These are phyloP conservation scores for Apodemus speciosus DNA, from an alignment of 2,113 vertebrate species.

Conservation along the genomic window DNA sequence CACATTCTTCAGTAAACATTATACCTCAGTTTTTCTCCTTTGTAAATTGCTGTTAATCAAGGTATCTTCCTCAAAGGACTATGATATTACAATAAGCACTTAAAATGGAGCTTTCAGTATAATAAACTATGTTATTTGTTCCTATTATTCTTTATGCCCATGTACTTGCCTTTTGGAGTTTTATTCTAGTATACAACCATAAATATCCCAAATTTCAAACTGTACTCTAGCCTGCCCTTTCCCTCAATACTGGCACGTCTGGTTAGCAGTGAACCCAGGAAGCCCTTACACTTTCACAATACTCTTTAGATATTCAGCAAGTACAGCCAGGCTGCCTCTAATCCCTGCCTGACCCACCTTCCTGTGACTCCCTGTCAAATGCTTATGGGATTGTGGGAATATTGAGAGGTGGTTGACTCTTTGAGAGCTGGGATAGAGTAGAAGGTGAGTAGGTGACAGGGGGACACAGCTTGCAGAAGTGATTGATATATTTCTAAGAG, in stretches of 20 bases:
- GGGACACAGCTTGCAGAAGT: not conserved
- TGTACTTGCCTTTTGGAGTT: slow-evolving; percentile 14
- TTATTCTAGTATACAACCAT: not conserved
- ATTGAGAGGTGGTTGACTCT: not conserved
- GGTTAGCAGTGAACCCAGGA: not conserved
- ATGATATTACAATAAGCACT: not conserved
- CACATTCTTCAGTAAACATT: not conserved
- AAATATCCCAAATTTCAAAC: not conserved
- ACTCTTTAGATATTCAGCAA: not conserved
- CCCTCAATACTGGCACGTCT: not conserved
- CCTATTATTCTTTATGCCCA: not conserved
- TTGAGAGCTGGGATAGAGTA: not conserved
- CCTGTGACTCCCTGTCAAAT: not conserved
- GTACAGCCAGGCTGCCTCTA: not conserved
- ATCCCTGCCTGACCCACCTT: not conserved
- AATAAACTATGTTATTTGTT: not conserved
- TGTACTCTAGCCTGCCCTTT: not conserved
- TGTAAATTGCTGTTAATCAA: not conserved
- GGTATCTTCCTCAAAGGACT: not conserved
- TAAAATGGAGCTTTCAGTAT: not conserved
- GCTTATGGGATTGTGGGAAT: not conserved
- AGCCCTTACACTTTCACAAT: not conserved
- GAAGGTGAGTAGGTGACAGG: not conserved
- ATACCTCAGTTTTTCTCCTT: slow-evolving; percentile 10
- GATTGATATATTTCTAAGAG: not conserved